Conservation (phyloP, 2,888 invertebrate genomes). For the Sphecodes monilicornis region DNA sequence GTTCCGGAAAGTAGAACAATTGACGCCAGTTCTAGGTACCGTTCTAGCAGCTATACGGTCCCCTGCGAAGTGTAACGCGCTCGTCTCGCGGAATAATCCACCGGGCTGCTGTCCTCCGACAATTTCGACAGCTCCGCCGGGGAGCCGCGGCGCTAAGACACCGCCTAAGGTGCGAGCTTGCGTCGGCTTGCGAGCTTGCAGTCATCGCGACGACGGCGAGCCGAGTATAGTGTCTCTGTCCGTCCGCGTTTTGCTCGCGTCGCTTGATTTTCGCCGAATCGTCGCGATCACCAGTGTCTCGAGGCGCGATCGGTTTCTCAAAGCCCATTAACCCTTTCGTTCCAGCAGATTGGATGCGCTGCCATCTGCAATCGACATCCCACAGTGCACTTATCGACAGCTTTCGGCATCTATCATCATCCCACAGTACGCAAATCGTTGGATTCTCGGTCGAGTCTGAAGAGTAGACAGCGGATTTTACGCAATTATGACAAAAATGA, state of each 20-base stretch:
- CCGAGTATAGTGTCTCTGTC: conserved; percentile 47
- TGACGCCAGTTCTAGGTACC: neutral
- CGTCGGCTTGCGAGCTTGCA: conserved; percentile 29
- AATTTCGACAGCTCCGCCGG: conserved; percentile 61
- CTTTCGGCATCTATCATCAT: neutral
- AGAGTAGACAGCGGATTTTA: neutral
- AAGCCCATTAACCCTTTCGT: neutral
- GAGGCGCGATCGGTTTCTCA: neutral
- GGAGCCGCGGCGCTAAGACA: conserved; percentile 42
- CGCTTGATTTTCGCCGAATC: neutral
- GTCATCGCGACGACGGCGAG: conserved; percentile 62
- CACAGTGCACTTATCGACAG: neutral
- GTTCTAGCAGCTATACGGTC: neutral
- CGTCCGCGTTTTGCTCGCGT: neutral
- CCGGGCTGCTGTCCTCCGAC: conserved; percentile 21
- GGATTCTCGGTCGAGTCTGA: neutral
- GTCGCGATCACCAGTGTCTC: neutral
- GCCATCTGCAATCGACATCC: neutral
- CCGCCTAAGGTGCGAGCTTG: conserved; percentile 60
- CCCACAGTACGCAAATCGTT: neutral
- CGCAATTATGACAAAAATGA: neutral
- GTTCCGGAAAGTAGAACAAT: neutral
- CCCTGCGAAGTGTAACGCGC: neutral
- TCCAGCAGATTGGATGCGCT: neutral
- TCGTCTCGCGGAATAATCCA: conserved; percentile 16